Evolutionary conservation across 1,140 invertebrate species (phyloP), one percentile per base, ranked within the genome.

Genomic region (Tetramorium simillimum): DNA sequence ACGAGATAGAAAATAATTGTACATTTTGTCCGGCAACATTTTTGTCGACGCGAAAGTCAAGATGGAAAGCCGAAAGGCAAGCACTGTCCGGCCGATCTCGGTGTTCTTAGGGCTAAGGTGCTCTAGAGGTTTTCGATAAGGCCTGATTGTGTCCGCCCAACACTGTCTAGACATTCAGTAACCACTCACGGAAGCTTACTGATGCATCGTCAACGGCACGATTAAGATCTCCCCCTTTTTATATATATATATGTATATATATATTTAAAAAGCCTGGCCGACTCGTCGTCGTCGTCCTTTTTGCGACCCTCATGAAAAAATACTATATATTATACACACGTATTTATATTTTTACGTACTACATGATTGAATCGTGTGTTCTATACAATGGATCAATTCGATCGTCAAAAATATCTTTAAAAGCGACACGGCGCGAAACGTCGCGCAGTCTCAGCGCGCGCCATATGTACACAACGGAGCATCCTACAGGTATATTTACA

Each of bases 321-420:
- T 84, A 84, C 80, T 84, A 84, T 84, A 49, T 84, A 84, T 84
- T 84, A 62, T 84, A 84, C 80, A 84, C 80, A 84, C 53, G 43
- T 84, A 62, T 75, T 33, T 84, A 75, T 75, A 62, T 37, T 51
- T 69, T 60, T 75, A 60, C 24, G 37, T 75, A 75, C 78, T 75
- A 75, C 69, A 49, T 62, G 80, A 75, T 82, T 73, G 53, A 82
- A 62, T 46, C 24, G 28, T 49, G 18, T 43, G 21, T 46, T 73
- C 69, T 84, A 84, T 75, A 84, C 80, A 84, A 62, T 46, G 56
- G 53, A 21, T 73, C 63, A 40, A 43, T 75, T 21, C 40, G 53
- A 84, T 24, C 53, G 80, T 84, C 80, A 84, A 84, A 84, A 84
- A 84, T 84, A 84, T 84, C 51, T 84, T 84, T 73, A 73, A 72